phyloP scores from a whole-genome alignment of 2,888 invertebrate species.

The Clitarchus hookeri region DNA sequence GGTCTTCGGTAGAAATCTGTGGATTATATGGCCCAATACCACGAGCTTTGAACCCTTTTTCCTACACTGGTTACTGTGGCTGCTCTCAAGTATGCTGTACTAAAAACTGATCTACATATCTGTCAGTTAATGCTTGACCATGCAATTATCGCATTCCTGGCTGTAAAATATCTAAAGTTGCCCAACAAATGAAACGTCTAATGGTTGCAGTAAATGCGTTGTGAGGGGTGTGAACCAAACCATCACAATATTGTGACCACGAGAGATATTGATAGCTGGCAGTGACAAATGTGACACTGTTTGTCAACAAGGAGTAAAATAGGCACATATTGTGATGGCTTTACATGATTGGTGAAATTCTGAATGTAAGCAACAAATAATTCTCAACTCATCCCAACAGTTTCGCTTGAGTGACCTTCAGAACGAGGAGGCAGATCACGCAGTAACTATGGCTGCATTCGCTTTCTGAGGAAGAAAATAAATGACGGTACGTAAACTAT shows the following conservation, averaged over 20 bases:
- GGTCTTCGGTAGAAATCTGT: background rate
- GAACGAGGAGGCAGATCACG: background rate
- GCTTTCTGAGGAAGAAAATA: too few species aligned
- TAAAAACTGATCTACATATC: background rate
- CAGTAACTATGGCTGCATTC: too few species aligned
- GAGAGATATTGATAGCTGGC: background rate
- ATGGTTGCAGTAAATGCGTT: background rate
- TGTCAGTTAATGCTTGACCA: conserved; percentile 15
- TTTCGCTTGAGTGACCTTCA: background rate
- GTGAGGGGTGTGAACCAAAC: background rate
- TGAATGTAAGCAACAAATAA: background rate
- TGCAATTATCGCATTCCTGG: background rate
- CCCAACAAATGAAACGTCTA: background rate
- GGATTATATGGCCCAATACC: background rate
- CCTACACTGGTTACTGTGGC: background rate
- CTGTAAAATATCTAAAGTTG: too few species aligned
- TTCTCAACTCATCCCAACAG: background rate
- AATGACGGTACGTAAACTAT: too few species aligned
- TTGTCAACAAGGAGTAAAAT: conserved; percentile 9
- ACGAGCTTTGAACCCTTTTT: background rate
- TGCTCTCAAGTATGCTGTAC: background rate
- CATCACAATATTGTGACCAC: background rate
- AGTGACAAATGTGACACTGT: background rate
- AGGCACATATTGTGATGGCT: background rate
- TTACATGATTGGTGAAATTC: background rate